These are phyloP conservation scores for Psilopsiagon aymara DNA, from an alignment of 2,113 vertebrate genomes.

Conservation along the genomic window DNA sequence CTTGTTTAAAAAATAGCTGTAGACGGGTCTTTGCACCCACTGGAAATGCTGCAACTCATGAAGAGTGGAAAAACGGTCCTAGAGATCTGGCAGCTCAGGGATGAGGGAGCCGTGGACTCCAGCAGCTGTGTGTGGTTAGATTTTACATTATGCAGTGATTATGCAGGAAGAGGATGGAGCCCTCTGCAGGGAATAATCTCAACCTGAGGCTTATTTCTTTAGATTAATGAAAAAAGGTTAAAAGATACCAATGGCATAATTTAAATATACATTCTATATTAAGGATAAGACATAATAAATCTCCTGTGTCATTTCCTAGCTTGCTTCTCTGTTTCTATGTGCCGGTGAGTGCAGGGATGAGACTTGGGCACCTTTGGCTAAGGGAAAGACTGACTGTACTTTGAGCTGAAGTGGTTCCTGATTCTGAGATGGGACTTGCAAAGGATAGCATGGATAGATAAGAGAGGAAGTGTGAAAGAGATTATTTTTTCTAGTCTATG, in stretches of 20 bases:
- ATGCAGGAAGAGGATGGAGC: neutral
- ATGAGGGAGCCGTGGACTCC: neutral
- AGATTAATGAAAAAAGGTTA: neutral
- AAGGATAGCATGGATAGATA: neutral
- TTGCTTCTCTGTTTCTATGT: neutral
- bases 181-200: neutral
- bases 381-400: neutral
- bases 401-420: neutral
- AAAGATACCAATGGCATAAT: neutral
- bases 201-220: neutral
- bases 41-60: neutral
- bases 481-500: neutral
- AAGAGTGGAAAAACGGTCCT: neutral
- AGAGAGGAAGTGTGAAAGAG: neutral
- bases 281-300: neutral
- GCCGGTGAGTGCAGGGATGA: neutral
- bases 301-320: neutral
- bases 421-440: neutral
- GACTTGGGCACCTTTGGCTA: neutral
- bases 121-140: neutral
- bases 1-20: neutral
- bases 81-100: neutral
- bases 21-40: neutral
- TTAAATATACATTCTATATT: neutral
- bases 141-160: neutral